A percentile compares a stretch with the other conserved stretches of the same genome.
Conservation (phyloP, 2,888 invertebrate species). For the Chelonus formosanus region DNA sequence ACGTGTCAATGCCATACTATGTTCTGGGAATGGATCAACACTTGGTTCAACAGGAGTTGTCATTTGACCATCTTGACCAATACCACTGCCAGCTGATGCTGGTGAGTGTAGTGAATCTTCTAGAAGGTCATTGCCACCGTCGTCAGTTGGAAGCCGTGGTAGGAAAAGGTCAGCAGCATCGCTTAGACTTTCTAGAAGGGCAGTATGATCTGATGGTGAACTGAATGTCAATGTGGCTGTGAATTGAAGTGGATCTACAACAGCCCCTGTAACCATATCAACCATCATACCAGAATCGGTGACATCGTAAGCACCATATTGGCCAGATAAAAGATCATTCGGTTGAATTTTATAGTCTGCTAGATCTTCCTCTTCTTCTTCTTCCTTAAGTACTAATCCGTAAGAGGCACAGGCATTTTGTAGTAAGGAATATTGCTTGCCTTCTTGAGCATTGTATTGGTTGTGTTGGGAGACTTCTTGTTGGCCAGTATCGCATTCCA, state of each 20-base stretch:
- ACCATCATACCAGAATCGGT: slow-evolving; percentile 81
- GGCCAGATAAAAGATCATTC: slow-evolving; percentile 71
- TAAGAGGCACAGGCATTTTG: slow-evolving; percentile 82
- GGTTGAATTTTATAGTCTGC: slow-evolving; percentile 79
- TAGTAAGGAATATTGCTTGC: slow-evolving; percentile 80
- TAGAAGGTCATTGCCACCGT: slow-evolving; percentile 73
- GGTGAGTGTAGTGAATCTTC: slow-evolving; percentile 78
- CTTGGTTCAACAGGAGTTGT: slow-evolving; percentile 74
- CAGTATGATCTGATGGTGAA: slow-evolving; percentile 77
- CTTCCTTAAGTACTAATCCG: slow-evolving; percentile 73
- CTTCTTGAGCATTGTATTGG: slow-evolving; percentile 62
- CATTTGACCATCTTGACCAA: slow-evolving; percentile 65
- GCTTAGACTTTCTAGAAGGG: slow-evolving; percentile 78
- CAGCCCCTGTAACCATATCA: slow-evolving; percentile 78
- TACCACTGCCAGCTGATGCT: slow-evolving; percentile 64
- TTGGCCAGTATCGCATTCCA: slow-evolving; percentile 81
- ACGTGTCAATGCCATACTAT: slow-evolving; percentile 67
- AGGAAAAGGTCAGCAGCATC: slow-evolving; percentile 85
- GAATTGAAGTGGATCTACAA: slow-evolving; percentile 84
- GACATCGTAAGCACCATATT: slow-evolving; percentile 72
- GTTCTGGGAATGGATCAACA: slow-evolving; percentile 80
- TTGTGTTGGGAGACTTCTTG: slow-evolving; percentile 66
- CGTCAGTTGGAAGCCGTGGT: slow-evolving; percentile 73
- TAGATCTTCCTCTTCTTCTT: slow-evolving; percentile 75
- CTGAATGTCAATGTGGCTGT: slow-evolving; percentile 83